phyloP scores from a whole-genome alignment of 1,140 invertebrate genomes.

The Leptopilina clavipes region DNA sequence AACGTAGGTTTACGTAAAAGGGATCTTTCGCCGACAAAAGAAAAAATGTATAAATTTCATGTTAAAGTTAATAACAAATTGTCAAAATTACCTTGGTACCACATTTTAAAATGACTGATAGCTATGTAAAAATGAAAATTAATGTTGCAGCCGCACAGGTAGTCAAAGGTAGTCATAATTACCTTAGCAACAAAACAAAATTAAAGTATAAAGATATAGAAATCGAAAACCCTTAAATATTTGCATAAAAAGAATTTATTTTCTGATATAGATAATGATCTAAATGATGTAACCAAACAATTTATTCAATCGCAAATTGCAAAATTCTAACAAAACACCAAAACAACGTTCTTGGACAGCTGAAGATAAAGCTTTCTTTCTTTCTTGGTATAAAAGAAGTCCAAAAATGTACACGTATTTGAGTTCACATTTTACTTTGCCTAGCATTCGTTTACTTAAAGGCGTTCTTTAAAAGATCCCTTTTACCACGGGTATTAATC shows the following conservation, averaged over 20 bases:
- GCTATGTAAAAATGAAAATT: too few relatives aligned
- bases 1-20: background rate
- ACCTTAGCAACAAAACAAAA: too few relatives aligned
- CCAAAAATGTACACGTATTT: constrained; percentile 1
- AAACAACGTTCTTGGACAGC: background rate
- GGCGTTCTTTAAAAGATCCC: background rate
- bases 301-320: too few relatives aligned
- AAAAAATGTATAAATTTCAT: background rate
- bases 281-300: background rate
- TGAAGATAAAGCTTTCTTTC: background rate
- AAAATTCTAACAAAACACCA: background rate
- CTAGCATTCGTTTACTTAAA: constrained; percentile 8
- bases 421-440: background rate
- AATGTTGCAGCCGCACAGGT: too few relatives aligned
- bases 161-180: too few relatives aligned
- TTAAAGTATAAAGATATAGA: too few relatives aligned
- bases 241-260: background rate
- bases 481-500: background rate
- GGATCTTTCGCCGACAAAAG: background rate
- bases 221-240: background rate
- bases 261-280: background rate
- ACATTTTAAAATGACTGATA: too few relatives aligned
- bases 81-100: background rate
- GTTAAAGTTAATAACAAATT: background rate
- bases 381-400: background rate